Percentiles rank a stretch among this genome's conserved stretches.
phyloP scores from a whole-genome alignment of 1,140 invertebrate genomes.

The Brachionus rubens region DNA sequence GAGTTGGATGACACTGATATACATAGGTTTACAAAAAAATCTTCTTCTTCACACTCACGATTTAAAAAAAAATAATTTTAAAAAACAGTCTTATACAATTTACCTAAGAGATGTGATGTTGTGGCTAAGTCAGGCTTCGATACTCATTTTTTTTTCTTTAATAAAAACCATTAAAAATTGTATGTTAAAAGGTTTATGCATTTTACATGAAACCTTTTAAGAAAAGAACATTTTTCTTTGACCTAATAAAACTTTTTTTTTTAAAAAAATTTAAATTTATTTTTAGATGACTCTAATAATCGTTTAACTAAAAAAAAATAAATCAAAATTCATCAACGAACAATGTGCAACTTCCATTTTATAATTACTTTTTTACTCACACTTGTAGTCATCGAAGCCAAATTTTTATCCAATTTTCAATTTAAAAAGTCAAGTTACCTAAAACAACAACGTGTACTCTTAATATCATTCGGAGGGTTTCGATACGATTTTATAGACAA shows the following conservation, averaged over 20 bases:
- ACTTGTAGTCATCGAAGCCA: neutral
- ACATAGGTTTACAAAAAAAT: too few species aligned
- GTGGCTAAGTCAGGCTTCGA: too few species aligned
- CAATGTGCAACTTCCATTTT: neutral
- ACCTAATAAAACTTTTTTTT: neutral
- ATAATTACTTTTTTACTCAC: neutral
- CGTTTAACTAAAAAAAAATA: neutral
- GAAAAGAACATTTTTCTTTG: neutral
- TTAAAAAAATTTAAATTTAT: conserved; percentile 8
- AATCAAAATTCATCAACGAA: neutral
- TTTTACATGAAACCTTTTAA: neutral
- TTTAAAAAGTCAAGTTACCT: conserved; percentile 15
- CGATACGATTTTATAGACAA: conserved; percentile 25
- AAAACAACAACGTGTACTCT: conserved; percentile 23
- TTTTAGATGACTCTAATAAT: conserved; percentile 11
- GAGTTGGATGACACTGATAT: too few species aligned
- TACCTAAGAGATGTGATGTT: too few species aligned
- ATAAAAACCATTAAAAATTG: too few species aligned
- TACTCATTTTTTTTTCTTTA: too few species aligned
- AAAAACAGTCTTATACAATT: too few species aligned
- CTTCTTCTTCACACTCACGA: too few species aligned
- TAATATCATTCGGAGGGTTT: conserved; percentile 40
- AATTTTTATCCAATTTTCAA: conserved; percentile 27
- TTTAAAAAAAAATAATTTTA: too few species aligned
- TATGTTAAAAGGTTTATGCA: too few species aligned